phyloP scores from a whole-genome alignment of 2,113 vertebrate genomes.

The Pangasianodon hypophthalmus region DNA sequence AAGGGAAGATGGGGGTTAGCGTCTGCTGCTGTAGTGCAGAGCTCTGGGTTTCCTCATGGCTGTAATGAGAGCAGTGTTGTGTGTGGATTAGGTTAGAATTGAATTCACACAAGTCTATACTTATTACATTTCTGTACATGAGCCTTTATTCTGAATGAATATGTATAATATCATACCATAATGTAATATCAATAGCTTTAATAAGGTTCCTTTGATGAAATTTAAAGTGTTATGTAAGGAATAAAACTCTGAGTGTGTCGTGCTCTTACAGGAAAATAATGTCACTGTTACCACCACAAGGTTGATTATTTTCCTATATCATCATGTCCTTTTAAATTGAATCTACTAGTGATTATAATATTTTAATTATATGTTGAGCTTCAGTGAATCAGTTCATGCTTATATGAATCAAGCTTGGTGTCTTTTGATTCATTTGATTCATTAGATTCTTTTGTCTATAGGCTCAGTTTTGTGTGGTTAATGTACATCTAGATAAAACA shows the following conservation, averaged over 20 bases:
- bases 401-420: not conserved
- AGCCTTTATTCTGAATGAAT: not conserved
- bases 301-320: not conserved
- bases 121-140: constrained; percentile 3
- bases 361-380: not conserved
- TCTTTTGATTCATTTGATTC: not conserved
- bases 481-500: not conserved
- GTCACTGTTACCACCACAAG: too few relatives aligned
- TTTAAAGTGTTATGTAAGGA: not conserved
- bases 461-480: not conserved
- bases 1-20: not conserved
- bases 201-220: not conserved
- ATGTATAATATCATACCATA: not conserved
- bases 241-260: not conserved
- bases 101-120: constrained; percentile 3
- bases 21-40: not conserved
- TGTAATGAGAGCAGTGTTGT: not conserved
- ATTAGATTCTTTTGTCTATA: not conserved
- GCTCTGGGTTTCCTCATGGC: constrained; percentile 21
- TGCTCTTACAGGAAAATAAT: not conserved
- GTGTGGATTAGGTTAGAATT: not conserved
- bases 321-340: not conserved
- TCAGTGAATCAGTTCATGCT: not conserved
- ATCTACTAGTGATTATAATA: not conserved
- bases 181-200: not conserved